Percentiles rank a stretch among this genome's conserved stretches.
Evolutionary conservation across 1,140 invertebrate genomes (phyloP).

Genomic region (Triops cancriformis): DNA sequence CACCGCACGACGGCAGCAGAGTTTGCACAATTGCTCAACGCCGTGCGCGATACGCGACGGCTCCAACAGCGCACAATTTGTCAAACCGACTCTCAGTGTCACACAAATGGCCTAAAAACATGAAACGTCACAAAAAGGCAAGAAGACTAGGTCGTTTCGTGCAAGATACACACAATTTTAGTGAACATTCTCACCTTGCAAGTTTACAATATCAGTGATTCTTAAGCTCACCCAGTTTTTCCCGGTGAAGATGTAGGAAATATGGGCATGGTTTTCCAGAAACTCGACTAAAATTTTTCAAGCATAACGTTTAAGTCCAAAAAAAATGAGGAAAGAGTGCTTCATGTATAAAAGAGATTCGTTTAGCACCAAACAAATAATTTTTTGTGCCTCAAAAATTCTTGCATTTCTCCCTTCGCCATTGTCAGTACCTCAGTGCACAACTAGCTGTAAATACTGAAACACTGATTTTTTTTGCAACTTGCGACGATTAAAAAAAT

Average conservation of each 20-base stretch:
- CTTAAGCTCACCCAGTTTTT: neutral
- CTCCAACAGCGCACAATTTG: neutral
- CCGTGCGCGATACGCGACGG: neutral
- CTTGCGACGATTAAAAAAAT: neutral
- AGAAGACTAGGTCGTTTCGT: no score
- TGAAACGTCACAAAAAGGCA: no score
- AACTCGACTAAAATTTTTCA: conserved; percentile 3
- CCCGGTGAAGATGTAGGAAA: neutral
- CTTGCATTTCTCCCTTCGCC: neutral
- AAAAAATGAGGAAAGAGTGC: no score
- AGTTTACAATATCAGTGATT: neutral
- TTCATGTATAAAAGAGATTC: neutral
- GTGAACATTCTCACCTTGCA: neutral
- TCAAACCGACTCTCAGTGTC: neutral
- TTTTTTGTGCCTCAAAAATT: neutral
- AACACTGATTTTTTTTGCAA: neutral
- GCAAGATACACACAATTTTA: neutral
- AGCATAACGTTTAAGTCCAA: neutral
- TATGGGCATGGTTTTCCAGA: neutral
- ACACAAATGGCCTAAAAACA: neutral
- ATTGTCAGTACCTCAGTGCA: neutral
- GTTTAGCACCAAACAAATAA: neutral
- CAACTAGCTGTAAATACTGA: neutral
- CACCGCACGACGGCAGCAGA: neutral
- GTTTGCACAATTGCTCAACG: neutral